phyloP scores from a whole-genome alignment of 2,888 invertebrate genomes.

The Ypsolopha sequella region DNA sequence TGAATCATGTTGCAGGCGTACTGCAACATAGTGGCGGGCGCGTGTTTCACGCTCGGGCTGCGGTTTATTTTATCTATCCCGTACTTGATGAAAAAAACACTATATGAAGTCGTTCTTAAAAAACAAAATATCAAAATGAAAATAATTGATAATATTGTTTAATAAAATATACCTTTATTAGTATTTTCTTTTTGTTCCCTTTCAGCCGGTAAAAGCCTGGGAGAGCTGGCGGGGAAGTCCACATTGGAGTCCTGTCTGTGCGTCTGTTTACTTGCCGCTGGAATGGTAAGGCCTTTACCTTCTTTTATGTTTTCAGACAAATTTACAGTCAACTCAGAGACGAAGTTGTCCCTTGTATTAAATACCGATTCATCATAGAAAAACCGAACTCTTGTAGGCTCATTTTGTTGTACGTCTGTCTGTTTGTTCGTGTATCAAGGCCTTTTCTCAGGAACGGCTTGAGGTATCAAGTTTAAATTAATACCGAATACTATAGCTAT shows the following conservation, averaged over 20 bases:
- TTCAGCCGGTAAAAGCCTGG: conserved; percentile 72
- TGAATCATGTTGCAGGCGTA: conserved; percentile 91
- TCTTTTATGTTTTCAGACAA: no score
- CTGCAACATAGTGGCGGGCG: conserved; percentile 95
- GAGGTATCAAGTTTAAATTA: no score
- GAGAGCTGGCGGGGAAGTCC: conserved; percentile 90
- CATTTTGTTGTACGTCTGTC: no score
- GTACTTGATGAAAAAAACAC: no score
- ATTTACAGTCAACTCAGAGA: neutral
- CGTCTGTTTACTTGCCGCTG: conserved; percentile 83
- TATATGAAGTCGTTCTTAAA: no score
- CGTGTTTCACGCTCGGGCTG: conserved; percentile 92
- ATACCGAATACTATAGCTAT: no score
- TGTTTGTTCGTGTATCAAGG: no score
- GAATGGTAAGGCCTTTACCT: conserved; percentile 75
- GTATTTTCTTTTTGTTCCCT: neutral
- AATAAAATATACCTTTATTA: neutral
- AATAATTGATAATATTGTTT: neutral
- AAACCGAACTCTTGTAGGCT: no score
- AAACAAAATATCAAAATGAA: neutral
- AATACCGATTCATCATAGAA: no score
- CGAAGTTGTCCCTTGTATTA: no score
- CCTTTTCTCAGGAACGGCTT: no score
- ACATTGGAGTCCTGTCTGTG: conserved; percentile 92
- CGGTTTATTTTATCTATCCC: conserved; percentile 70